Evolutionary conservation across 2,113 vertebrate species (phyloP).

Genomic region (Erythrocebus patas): DNA sequence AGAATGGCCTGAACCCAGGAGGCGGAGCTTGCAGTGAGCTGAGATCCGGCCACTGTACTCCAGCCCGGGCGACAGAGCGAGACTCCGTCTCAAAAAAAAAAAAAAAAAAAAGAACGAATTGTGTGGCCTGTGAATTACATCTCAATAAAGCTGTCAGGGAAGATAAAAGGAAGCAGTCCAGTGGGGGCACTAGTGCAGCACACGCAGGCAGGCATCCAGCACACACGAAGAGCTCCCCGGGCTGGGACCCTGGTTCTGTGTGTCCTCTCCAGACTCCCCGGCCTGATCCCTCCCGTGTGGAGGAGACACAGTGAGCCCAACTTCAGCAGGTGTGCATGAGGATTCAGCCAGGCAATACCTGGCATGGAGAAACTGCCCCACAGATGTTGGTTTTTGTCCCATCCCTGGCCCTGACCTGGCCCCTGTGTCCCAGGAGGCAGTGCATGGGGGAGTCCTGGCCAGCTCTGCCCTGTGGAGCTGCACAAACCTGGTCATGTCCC

Average conservation of each 20-base stretch:
- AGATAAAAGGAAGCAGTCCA: background rate
- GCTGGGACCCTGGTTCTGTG: background rate
- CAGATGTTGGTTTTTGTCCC: too few species aligned
- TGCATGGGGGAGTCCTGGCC: background rate
- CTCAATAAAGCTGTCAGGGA: background rate
- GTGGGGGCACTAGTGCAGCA: background rate
- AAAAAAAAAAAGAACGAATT: too few species aligned
- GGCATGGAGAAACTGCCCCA: background rate
- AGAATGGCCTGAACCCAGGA: too few species aligned
- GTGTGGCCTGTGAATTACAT: background rate
- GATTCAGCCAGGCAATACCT: background rate
- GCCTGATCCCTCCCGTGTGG: background rate
- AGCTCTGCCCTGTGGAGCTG: background rate
- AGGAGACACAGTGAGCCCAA: background rate
- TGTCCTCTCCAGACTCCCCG: background rate
- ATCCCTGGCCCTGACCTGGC: background rate
- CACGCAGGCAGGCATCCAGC: background rate
- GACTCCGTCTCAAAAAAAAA: too few species aligned
- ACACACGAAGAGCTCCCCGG: rapidly evolving
- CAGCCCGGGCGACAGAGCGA: too few species aligned
- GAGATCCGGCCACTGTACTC: too few species aligned
- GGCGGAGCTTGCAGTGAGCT: too few species aligned
- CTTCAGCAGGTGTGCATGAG: background rate
- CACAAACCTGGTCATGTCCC: background rate
- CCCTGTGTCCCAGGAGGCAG: background rate